Conservation (phyloP, 1,140 invertebrate species). For the Andricus grossulariae region DNA sequence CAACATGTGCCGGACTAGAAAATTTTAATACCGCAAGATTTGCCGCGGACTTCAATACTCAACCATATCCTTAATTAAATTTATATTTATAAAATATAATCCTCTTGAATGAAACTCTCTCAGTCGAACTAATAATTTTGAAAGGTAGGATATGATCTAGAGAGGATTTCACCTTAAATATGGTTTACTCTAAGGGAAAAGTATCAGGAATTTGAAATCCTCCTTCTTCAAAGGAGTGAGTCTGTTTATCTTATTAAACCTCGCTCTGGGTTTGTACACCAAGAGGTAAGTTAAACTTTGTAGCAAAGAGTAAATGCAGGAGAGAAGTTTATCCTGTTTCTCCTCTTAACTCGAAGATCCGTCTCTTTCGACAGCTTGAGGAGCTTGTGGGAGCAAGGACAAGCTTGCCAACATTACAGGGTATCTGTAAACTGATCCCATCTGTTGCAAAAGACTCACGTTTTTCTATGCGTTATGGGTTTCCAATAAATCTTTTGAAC, state of each 20-base stretch:
- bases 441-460: background rate
- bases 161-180: background rate
- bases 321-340: constrained; percentile 29
- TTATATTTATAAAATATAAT: no score
- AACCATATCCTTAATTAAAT: no score
- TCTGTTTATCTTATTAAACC: constrained; percentile 19
- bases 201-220: background rate
- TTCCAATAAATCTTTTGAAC: background rate
- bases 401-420: background rate
- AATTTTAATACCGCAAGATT: no score
- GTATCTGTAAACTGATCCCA: background rate
- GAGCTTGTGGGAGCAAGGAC: constrained; percentile 8
- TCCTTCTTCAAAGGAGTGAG: constrained; percentile 17
- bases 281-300: constrained; percentile 21
- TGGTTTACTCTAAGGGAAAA: background rate
- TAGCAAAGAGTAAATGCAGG: constrained; percentile 15
- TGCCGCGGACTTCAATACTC: no score
- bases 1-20: no score
- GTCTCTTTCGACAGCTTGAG: constrained; percentile 20
- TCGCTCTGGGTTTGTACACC: background rate
- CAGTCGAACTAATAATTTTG: background rate
- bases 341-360: constrained; percentile 1
- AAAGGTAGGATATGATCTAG: background rate
- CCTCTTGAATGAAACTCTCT: no score
- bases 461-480: background rate